Percentiles rank a stretch among this genome's conserved stretches.
These are phyloP conservation scores for Byasa hedistus DNA, from an alignment of 2,888 invertebrate genomes.

Conservation along the genomic window DNA sequence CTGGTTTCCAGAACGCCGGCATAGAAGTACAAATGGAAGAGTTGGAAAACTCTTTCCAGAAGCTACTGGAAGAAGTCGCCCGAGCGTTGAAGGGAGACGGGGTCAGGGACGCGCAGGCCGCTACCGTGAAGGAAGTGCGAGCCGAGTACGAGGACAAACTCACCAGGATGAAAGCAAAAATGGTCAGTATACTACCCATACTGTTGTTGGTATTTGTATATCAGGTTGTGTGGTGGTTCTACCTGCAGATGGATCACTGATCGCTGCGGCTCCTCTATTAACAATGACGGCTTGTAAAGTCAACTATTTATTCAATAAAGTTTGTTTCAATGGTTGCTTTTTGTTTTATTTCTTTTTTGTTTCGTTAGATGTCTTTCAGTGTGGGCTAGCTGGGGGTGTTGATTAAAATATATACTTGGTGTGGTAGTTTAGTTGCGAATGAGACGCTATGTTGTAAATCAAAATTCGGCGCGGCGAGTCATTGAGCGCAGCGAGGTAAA, in stretches of 20 bases:
- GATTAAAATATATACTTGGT: conserved; percentile 50
- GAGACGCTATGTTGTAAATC: conserved; percentile 30
- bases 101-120: conserved; percentile 49
- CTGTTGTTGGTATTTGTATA: conserved; percentile 71
- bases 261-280: conserved; percentile 46
- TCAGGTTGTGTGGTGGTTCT: conserved; percentile 76
- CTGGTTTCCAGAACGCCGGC: conserved; percentile 59
- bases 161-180: conserved; percentile 88
- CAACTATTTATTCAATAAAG: conserved; percentile 49
- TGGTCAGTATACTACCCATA: conserved; percentile 83
- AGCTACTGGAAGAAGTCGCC: conserved; percentile 58
- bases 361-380: conserved; percentile 22
- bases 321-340: conserved; percentile 59
- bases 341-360: conserved; percentile 66
- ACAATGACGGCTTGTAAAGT: conserved; percentile 55
- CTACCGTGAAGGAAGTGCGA: conserved; percentile 77
- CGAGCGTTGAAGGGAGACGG: conserved; percentile 55
- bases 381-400: conserved; percentile 44
- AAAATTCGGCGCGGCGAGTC: conserved; percentile 7
- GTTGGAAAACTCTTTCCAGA: conserved; percentile 67
- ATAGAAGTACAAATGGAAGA: conserved; percentile 66
- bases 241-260: conserved; percentile 64
- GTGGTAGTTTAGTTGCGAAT: conserved; percentile 42
- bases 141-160: conserved; percentile 87
- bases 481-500: conserved; percentile 55